A percentile compares a stretch with the other conserved stretches of the same genome.
Conservation (phyloP, 1,140 invertebrate genomes). For the Neodiprion virginianus region DNA sequence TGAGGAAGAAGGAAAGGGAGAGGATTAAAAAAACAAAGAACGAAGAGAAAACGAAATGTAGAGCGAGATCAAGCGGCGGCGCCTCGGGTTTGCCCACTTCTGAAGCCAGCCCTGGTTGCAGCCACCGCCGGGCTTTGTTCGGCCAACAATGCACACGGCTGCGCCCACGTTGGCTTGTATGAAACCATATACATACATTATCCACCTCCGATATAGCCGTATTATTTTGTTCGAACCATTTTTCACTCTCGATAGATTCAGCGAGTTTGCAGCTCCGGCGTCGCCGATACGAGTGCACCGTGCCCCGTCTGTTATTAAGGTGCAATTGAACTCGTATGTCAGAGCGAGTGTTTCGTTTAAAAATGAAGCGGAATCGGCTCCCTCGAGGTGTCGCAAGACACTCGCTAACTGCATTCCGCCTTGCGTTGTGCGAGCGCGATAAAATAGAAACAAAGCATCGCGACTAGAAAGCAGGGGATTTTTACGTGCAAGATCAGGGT, state of each 20-base stretch:
- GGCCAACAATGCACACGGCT: conserved; percentile 44
- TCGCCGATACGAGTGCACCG: neutral
- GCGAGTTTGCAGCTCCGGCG: neutral
- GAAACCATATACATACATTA: conserved; percentile 43
- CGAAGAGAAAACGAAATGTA: conserved; percentile 25
- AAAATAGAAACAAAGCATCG: too few species aligned
- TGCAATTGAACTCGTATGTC: neutral
- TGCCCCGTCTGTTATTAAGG: neutral
- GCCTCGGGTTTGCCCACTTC: conserved; percentile 23
- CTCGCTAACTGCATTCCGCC: too few species aligned
- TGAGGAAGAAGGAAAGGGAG: too few species aligned
- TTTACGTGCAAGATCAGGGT: neutral
- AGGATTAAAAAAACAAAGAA: too few species aligned
- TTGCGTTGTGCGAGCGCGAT: too few species aligned
- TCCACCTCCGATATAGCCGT: conserved; percentile 47
- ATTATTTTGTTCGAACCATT: conserved; percentile 41
- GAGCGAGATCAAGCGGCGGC: conserved; percentile 28
- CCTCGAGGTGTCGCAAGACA: too few species aligned
- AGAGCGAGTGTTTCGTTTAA: neutral
- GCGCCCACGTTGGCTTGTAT: conserved; percentile 43
- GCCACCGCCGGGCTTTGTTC: conserved; percentile 46
- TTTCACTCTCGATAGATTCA: neutral
- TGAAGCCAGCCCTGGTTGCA: conserved; percentile 19
- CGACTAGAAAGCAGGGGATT: neutral
- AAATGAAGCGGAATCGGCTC: too few species aligned